A percentile compares a stretch with the other conserved stretches of the same genome.
phyloP scores from a whole-genome alignment of 2,113 vertebrate genomes.

The Cathartes aura region DNA sequence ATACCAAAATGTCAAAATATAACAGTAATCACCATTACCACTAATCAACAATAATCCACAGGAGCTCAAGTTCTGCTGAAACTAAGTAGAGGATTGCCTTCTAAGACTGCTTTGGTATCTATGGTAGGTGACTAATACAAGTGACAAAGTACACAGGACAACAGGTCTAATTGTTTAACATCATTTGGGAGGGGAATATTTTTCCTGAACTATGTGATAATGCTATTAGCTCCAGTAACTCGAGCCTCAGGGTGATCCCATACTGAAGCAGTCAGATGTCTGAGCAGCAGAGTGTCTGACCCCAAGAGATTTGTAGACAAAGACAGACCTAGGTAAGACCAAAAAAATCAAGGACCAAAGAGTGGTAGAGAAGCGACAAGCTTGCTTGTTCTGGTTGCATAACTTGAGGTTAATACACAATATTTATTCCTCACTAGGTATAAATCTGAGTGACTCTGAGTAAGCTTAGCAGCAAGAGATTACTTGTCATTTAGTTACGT shows the following conservation, averaged over 20 bases:
- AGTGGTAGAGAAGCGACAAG: neutral
- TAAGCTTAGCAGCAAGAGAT: neutral
- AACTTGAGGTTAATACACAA: neutral
- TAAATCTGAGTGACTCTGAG: neutral
- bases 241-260: neutral
- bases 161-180: neutral
- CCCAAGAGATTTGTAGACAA: neutral
- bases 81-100: neutral
- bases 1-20: neutral
- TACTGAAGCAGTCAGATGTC: neutral
- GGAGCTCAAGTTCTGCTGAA: neutral
- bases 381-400: neutral
- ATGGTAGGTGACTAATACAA: neutral
- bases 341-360: neutral
- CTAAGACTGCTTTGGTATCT: neutral
- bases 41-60: neutral
- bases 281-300: neutral
- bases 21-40: neutral
- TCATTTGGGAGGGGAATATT: neutral
- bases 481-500: neutral
- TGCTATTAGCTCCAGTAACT: neutral
- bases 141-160: neutral
- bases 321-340: neutral
- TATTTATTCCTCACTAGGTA: neutral
- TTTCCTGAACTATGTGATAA: neutral